Evolutionary conservation across 2,113 vertebrate genomes (phyloP).

Genomic region (Salvelinus fontinalis): DNA sequence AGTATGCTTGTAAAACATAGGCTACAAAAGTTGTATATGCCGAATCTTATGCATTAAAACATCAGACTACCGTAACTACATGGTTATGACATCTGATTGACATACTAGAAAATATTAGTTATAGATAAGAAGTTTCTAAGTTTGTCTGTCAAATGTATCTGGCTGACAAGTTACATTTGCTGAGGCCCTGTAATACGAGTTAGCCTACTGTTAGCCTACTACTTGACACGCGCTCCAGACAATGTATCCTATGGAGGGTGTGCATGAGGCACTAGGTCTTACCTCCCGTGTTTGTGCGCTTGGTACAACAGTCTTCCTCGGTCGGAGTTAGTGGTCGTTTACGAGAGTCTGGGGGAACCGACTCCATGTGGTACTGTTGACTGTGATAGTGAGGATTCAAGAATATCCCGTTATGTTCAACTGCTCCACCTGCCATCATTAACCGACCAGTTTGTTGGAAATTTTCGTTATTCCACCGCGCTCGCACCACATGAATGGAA

Average conservation of each 20-base stretch:
- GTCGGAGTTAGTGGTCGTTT: conserved; percentile 89
- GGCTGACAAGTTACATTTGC: not conserved
- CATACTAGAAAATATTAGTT: too few species aligned
- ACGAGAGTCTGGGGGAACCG: conserved; percentile 86
- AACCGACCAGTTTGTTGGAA: conserved; percentile 35
- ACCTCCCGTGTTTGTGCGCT: conserved; percentile 92
- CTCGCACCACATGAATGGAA: conserved; percentile 40
- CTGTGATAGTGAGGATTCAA: conserved; percentile 77
- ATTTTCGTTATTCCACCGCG: conserved; percentile 50
- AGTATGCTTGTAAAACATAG: not conserved
- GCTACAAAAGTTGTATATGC: not conserved
- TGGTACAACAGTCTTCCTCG: conserved; percentile 90
- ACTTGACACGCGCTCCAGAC: not conserved
- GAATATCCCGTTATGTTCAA: conserved; percentile 84
- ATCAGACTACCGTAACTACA: not conserved
- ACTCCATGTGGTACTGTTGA: conserved; percentile 87
- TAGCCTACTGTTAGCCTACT: not conserved
- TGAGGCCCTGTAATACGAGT: conserved; percentile 1
- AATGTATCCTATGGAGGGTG: conserved; percentile 11
- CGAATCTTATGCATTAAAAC: not conserved
- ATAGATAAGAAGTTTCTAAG: not conserved
- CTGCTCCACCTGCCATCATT: conserved; percentile 86
- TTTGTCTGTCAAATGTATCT: not conserved
- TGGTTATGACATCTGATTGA: not conserved
- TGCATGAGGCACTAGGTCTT: conserved; percentile 58